Evolutionary conservation across 2,888 invertebrate genomes (phyloP).

Genomic region (Aromia moschata): DNA sequence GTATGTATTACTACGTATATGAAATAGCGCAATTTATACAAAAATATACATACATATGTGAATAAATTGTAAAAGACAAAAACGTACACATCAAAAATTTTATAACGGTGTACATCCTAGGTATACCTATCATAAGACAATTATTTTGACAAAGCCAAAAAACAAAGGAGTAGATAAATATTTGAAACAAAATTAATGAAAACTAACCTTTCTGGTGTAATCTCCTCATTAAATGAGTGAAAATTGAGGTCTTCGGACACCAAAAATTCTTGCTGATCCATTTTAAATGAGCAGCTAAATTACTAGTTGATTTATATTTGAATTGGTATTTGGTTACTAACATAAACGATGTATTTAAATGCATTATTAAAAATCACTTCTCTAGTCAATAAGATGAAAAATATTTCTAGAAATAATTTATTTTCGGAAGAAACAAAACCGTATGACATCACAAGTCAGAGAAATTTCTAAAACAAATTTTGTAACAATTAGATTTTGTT

Average conservation of each 20-base stretch:
- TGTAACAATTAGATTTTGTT: constrained; percentile 31
- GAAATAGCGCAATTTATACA: too few relatives aligned
- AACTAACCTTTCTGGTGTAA: constrained; percentile 31
- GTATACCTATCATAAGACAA: too few relatives aligned
- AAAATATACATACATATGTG: too few relatives aligned
- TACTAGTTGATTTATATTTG: constrained; percentile 11
- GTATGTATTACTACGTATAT: too few relatives aligned
- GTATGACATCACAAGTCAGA: constrained; percentile 10
- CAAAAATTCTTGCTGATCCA: constrained; percentile 33
- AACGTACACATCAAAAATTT: too few relatives aligned
- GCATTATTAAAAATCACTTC: constrained; percentile 20
- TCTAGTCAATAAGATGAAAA: constrained; percentile 17
- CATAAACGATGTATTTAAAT: constrained; percentile 21
- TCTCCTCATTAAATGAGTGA: constrained; percentile 34
- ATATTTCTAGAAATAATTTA: neutral
- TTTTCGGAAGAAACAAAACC: constrained; percentile 16
- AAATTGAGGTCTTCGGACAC: constrained; percentile 34
- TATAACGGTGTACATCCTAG: too few relatives aligned
- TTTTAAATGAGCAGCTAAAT: constrained; percentile 6
- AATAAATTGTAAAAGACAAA: too few relatives aligned
- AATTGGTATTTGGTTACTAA: constrained; percentile 26
- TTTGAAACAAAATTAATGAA: too few relatives aligned
- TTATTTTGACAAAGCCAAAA: neutral
- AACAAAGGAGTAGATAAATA: constrained; percentile 1
- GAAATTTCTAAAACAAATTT: constrained; percentile 15